These are phyloP conservation scores for Gasterosteus nipponicus DNA, from an alignment of 2,113 vertebrate genomes.

Conservation along the genomic window DNA sequence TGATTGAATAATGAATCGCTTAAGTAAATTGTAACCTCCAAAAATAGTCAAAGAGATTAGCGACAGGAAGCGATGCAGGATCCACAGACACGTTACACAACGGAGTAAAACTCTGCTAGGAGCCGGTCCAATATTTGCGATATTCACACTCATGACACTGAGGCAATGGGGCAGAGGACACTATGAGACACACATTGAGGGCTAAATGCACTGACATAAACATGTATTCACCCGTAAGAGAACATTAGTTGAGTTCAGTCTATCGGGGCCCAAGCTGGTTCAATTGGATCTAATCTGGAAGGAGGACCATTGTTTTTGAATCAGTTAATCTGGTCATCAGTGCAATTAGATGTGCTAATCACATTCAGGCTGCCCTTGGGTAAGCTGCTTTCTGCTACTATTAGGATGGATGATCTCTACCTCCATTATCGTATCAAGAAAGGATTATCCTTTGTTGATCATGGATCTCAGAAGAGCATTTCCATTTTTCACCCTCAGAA, in stretches of 20 bases:
- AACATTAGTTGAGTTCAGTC: not conserved
- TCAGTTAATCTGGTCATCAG: constrained; percentile 39
- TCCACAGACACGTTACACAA: not conserved
- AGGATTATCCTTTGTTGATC: constrained; percentile 30
- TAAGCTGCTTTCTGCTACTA: constrained; percentile 49
- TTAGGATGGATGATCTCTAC: constrained; percentile 68
- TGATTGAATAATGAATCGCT: constrained; percentile 11
- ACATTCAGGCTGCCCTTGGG: constrained; percentile 34
- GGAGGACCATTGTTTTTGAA: constrained; percentile 13
- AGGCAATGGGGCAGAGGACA: not conserved
- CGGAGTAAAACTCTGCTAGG: not conserved
- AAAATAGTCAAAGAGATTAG: not conserved
- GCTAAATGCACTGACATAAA: not conserved
- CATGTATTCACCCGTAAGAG: not conserved
- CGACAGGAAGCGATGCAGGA: not conserved
- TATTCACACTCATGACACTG: not conserved
- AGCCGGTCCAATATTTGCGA: not conserved
- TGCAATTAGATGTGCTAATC: constrained; percentile 54
- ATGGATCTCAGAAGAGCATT: not conserved
- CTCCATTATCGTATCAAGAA: constrained; percentile 35
- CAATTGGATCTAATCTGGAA: constrained; percentile 5
- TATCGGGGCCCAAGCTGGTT: not conserved
- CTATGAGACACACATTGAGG: not conserved
- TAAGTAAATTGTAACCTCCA: not conserved
- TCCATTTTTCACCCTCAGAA: not conserved